Percentiles rank a stretch among this genome's conserved stretches.
Conservation (phyloP, 1,140 invertebrate species). For the Achroia grisella region DNA sequence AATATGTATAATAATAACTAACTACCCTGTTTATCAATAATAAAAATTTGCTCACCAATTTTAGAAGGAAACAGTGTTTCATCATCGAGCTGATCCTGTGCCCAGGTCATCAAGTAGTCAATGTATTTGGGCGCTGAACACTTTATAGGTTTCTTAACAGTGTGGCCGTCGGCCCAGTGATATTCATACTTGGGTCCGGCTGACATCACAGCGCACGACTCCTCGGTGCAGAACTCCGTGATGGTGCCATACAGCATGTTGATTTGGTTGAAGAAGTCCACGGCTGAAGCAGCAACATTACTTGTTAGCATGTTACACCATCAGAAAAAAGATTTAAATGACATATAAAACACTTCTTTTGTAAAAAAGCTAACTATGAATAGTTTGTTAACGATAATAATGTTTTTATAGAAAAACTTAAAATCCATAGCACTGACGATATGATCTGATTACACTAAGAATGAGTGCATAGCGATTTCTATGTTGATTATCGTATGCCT, state of each 20-base stretch:
- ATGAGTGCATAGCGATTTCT: no score
- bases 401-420: no score
- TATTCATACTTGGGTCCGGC: constrained; percentile 99
- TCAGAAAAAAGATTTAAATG: no score
- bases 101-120: constrained; percentile 99
- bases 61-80: constrained; percentile 99
- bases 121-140: constrained; percentile 99
- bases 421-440: no score
- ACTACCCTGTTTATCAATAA: no score
- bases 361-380: no score
- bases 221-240: constrained; percentile 99
- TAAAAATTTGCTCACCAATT: constrained; percentile 82
- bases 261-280: constrained; percentile 99
- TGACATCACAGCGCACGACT: constrained; percentile 98
- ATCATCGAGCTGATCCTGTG: constrained; percentile 99
- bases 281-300: constrained; percentile 78
- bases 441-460: no score
- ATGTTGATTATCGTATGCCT: no score
- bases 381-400: no score
- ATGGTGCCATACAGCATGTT: constrained; percentile 99
- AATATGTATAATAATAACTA: no score
- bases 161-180: constrained; percentile 99
- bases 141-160: constrained; percentile 99
- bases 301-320: no score
- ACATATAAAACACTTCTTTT: no score